Percentiles rank a stretch among this genome's conserved stretches.
These are phyloP conservation scores for Periophthalmus modestus DNA, from an alignment of 2,113 vertebrate genomes.

Conservation along the genomic window DNA sequence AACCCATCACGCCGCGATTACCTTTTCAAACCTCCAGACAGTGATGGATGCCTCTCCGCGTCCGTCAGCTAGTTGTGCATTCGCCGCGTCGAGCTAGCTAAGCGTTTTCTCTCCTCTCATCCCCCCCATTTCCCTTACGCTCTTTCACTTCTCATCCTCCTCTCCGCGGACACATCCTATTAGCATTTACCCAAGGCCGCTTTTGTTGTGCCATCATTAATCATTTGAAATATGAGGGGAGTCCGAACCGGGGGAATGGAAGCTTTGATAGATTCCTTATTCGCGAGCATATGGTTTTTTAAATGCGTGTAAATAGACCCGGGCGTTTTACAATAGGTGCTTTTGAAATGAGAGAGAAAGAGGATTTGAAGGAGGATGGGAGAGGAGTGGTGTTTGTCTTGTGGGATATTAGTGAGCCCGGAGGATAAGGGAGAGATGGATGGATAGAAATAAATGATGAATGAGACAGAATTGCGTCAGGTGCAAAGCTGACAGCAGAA, in stretches of 20 bases:
- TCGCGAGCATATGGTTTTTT: slow-evolving; percentile 56
- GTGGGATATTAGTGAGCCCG: slow-evolving; percentile 41
- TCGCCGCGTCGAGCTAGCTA: slow-evolving; percentile 56
- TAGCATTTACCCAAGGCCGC: slow-evolving; percentile 74
- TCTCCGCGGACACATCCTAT: slow-evolving; percentile 73
- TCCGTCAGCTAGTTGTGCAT: slow-evolving; percentile 69
- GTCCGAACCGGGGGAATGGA: slow-evolving; percentile 49
- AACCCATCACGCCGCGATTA: slow-evolving; percentile 41
- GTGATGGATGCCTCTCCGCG: slow-evolving; percentile 71
- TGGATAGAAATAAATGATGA: slow-evolving; percentile 63
- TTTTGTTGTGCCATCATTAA: slow-evolving; percentile 77
- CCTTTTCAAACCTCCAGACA: slow-evolving; percentile 16
- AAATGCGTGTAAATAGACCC: slow-evolving; percentile 16
- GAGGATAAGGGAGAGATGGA: slow-evolving; percentile 70
- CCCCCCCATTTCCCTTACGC: neutral
- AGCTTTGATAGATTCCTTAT: slow-evolving; percentile 63
- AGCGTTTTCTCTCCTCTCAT: slow-evolving; percentile 43
- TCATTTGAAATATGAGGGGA: slow-evolving; percentile 76
- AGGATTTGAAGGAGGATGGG: slow-evolving; percentile 2
- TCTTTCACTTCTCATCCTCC: slow-evolving; percentile 56
- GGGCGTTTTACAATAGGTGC: neutral
- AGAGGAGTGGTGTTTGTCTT: slow-evolving; percentile 33
- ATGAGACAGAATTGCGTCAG: slow-evolving; percentile 54
- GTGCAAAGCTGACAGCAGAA: slow-evolving; percentile 49
- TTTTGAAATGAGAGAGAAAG: neutral